A percentile compares a stretch with the other conserved stretches of the same genome.
Conservation (phyloP, 2,113 vertebrate genomes). For the Gnathonemus longibarbis region DNA sequence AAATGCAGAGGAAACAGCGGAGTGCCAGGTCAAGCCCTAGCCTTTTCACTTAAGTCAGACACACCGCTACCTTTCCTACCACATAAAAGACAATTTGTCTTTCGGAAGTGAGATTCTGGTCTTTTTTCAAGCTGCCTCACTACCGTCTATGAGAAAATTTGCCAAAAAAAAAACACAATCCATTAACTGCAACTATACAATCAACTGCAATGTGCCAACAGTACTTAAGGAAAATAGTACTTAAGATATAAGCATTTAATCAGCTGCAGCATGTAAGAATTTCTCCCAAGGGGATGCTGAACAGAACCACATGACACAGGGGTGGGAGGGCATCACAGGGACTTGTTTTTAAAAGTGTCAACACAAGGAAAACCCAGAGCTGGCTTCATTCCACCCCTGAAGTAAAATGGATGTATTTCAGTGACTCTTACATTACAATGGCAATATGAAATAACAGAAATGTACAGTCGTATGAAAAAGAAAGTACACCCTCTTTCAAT, state of each 20-base stretch:
- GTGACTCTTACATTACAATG: not conserved
- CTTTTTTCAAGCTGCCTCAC: not conserved
- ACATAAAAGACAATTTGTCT: not conserved
- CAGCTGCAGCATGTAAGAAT: not conserved
- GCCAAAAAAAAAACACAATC: not conserved
- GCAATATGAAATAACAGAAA: not conserved
- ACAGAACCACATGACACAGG: not conserved
- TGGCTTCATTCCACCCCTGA: not conserved
- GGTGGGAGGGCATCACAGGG: not conserved
- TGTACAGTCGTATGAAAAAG: not conserved
- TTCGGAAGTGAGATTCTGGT: not conserved
- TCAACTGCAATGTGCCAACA: not conserved
- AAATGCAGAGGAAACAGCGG: not conserved
- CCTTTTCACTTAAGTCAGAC: not conserved
- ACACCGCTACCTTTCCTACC: not conserved
- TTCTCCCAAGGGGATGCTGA: not conserved
- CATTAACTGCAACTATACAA: not conserved
- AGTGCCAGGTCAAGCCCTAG: not conserved
- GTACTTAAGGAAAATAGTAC: not conserved
- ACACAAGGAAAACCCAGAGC: not conserved
- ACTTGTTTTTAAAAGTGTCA: not conserved
- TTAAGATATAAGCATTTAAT: not conserved
- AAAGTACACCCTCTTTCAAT: not conserved
- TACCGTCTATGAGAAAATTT: not conserved
- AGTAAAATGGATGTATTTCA: not conserved